Conservation (phyloP, 2,113 vertebrate species). For the Amia ocellicauda region DNA sequence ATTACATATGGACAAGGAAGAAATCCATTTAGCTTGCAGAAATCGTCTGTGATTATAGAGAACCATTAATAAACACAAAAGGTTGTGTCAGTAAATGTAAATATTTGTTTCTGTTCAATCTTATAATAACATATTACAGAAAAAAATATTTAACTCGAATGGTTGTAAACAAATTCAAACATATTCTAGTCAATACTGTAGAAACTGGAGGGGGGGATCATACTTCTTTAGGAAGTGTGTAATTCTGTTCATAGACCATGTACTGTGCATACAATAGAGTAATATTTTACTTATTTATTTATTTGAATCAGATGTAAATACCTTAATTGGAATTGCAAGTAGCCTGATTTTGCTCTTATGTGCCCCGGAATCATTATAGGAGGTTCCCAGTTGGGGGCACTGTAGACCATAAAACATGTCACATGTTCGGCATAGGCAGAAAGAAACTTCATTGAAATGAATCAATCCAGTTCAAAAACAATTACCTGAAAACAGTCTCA, state of each 20-base stretch:
- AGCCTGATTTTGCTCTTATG: neutral
- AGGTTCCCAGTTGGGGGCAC: neutral
- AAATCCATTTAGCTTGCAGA: neutral
- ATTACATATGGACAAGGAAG: neutral
- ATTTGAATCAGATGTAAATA: neutral
- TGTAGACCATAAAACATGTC: neutral
- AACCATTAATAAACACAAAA: neutral
- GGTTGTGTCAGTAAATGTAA: too few species aligned
- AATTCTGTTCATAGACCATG: too few species aligned
- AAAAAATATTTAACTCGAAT: too few species aligned
- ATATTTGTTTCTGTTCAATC: too few species aligned
- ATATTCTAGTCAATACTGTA: neutral
- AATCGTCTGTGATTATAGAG: neutral
- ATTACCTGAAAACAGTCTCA: neutral
- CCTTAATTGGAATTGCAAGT: neutral
- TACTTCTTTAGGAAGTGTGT: too few species aligned
- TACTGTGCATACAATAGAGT: neutral
- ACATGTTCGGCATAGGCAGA: too few species aligned
- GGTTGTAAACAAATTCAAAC: too few species aligned
- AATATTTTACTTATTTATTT: neutral
- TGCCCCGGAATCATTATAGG: neutral
- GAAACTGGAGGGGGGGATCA: neutral
- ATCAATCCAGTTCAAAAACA: neutral
- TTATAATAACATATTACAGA: too few species aligned
- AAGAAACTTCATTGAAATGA: too few species aligned